Percentiles rank a stretch among this genome's conserved stretches.
Conservation (phyloP, 2,888 invertebrate species). For the Sinopyrophorus schimmeli region DNA sequence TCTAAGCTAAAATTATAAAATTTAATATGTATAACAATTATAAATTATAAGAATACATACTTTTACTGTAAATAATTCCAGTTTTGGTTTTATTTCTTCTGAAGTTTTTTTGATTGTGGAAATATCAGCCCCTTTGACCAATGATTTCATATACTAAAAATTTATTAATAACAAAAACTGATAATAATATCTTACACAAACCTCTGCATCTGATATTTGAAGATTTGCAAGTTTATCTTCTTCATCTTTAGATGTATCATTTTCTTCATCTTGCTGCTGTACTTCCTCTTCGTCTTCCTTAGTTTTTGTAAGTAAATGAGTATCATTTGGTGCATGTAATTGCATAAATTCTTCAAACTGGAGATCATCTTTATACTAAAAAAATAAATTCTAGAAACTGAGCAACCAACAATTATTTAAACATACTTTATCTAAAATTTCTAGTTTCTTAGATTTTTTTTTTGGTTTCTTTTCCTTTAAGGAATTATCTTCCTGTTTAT, state of each 20-base stretch:
- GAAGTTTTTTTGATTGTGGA: constrained; percentile 46
- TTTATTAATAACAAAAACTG: not conserved
- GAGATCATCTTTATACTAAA: constrained; percentile 82
- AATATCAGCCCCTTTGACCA: constrained; percentile 60
- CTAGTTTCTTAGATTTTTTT: constrained; percentile 61
- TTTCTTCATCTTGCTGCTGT: constrained; percentile 39
- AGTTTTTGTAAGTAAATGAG: constrained; percentile 30
- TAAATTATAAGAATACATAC: no score
- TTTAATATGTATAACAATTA: not conserved
- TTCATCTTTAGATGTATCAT: constrained; percentile 47
- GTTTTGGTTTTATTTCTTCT: constrained; percentile 52
- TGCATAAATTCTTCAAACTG: constrained; percentile 87
- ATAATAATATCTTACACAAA: constrained; percentile 43
- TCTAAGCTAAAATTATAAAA: constrained; percentile 57
- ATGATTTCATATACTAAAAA: constrained; percentile 72
- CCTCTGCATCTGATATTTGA: constrained; percentile 77
- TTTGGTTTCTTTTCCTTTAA: constrained; percentile 40
- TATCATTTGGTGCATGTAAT: constrained; percentile 68
- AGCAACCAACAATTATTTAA: no score
- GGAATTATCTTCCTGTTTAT: constrained; percentile 41
- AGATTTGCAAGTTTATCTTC: constrained; percentile 72
- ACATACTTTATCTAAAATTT: constrained; percentile 67
- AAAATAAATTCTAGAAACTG: constrained; percentile 20
- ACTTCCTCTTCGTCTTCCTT: constrained; percentile 20
- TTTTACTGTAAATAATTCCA: constrained; percentile 66